Evolutionary conservation across 2,888 invertebrate genomes (phyloP), one percentile per base, ranked within the genome.

Genomic region (Portevinia maculata): DNA sequence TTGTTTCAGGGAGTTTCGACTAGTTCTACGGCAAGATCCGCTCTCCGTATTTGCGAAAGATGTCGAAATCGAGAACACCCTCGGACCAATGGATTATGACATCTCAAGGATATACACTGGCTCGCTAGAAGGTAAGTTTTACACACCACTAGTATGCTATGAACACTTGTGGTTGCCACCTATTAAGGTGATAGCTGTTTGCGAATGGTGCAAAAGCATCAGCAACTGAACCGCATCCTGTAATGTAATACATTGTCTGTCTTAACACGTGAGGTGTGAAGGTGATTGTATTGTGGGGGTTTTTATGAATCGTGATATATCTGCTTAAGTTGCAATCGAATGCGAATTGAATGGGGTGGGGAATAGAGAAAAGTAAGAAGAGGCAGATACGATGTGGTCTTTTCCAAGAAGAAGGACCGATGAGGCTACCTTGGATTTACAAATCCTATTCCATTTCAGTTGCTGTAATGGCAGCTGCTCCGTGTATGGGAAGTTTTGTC

Each of bases 91-190:
- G 86, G 91, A 93, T 86, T 96, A 94, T 91, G 94, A 96, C 92
- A 93, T 94, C 65, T 93, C 93, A 70, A 93, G 94, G 86, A 94
- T 94, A 86, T 96, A 96, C 90, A 93, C 93, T 48, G 97, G 97
- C 85, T 93, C 93, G 86, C 92, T 97, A 84, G 95, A 95, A 93
- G 96, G 96, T 96, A 90, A 90, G 88, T 86, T 76, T 30, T 60
- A 52, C 15, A 11, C 52, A 7, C 34, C 3, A 11, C 34, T 24
- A 3, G 64, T 30, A 39, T 60, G 50, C n/a, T 30, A 8, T 17
- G 44, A 65, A 34, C 70, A 52, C 64, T 70, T 57, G 84, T 65
- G 53, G 74, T 62, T 53, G 57, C 65, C 32, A 44, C 76, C 81
- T 78, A 76, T 76, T 84, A 69, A 76, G 76, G 75, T 62, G 57